Evolutionary conservation across 2,797 vertebrate species (phyloP).

Genomic region (Muraenolepis orangiensis): DNA sequence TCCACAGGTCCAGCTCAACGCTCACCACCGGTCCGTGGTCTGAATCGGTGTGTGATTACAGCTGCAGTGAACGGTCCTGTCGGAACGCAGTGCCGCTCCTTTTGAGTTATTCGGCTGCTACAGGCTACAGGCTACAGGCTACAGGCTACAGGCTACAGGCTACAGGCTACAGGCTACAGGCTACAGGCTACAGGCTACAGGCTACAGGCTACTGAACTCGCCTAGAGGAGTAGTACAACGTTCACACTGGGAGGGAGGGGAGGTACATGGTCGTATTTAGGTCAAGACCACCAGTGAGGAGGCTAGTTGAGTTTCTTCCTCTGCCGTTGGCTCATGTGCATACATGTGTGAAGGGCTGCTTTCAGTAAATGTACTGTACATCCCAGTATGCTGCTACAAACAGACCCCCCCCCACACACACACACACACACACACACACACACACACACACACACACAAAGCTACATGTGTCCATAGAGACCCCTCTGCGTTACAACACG

Average conservation of each 20-base stretch:
- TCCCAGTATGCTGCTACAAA: not conserved
- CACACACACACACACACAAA: not conserved
- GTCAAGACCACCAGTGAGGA: not conserved
- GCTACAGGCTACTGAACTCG: not conserved
- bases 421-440: not conserved
- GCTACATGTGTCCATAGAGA: not conserved
- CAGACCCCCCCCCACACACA: not conserved
- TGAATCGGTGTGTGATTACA: not conserved
- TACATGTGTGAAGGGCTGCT: not conserved
- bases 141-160: not conserved
- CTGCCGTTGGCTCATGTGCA: not conserved
- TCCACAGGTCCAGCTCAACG: not conserved
- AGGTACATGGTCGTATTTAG: not conserved
- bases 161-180: not conserved
- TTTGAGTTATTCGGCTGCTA: not conserved
- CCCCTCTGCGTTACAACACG: not conserved
- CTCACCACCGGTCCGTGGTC: not conserved
- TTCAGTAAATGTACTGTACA: not conserved
- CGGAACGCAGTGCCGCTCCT: not conserved
- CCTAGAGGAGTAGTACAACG: no score
- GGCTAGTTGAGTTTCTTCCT: not conserved
- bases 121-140: not conserved
- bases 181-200: not conserved
- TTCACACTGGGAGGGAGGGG: not conserved
- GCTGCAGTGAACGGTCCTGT: not conserved